Evolutionary conservation across 1,140 invertebrate genomes (phyloP).

Genomic region (Ridgeia piscesae): DNA sequence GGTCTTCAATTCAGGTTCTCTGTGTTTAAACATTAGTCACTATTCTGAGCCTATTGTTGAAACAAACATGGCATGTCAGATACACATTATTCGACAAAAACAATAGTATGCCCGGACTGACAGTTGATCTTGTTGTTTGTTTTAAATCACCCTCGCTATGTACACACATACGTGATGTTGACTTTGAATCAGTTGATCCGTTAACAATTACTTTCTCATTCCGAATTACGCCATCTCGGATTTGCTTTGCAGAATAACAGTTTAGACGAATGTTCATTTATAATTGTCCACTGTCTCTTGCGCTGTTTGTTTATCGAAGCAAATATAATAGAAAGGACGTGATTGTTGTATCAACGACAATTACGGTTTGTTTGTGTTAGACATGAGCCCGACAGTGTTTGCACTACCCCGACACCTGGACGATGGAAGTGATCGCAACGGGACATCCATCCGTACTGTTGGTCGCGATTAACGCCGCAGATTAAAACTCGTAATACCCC

Average conservation of each 20-base stretch:
- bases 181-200: background rate
- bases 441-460: background rate
- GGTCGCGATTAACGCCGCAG: background rate
- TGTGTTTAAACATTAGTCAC: background rate
- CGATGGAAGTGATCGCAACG: background rate
- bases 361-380: slow-evolving; percentile 1
- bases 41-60: background rate
- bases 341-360: background rate
- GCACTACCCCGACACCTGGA: background rate
- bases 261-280: slow-evolving; percentile 1
- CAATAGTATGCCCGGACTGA: background rate
- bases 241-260: background rate
- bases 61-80: background rate
- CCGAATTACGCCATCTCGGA: background rate
- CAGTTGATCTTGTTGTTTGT: background rate
- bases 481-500: background rate
- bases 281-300: background rate
- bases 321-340: background rate
- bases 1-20: no score
- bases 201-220: slow-evolving; percentile 2
- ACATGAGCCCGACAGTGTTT: background rate
- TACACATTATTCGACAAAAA: background rate
- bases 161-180: background rate
- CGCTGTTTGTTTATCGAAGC: background rate
- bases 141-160: background rate